Conservation (phyloP, 2,888 invertebrate species). For the Catocala nupta region DNA sequence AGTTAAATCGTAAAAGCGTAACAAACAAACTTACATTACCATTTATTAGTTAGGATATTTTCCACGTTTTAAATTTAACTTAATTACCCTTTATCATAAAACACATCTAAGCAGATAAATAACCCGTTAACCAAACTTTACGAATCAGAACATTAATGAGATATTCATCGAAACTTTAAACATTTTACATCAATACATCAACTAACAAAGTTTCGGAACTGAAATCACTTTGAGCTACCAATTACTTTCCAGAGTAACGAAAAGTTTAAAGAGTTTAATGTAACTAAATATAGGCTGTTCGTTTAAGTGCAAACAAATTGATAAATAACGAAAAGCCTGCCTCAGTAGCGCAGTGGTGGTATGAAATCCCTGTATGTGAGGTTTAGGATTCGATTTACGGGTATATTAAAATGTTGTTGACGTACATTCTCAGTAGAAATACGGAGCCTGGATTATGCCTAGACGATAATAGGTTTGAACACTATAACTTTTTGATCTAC, state of each 20-base stretch:
- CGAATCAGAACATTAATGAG: constrained; percentile 12
- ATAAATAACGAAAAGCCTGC: not conserved
- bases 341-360: no score
- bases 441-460: no score
- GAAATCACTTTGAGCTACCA: constrained; percentile 19
- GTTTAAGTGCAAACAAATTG: constrained; percentile 9
- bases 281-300: not conserved
- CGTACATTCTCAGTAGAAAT: no score
- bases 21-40: no score
- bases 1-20: no score
- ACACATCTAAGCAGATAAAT: not conserved
- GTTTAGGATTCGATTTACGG: no score
- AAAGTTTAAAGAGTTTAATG: constrained; percentile 12
- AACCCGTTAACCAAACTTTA: constrained; percentile 4
- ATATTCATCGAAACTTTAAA: constrained; percentile 8
- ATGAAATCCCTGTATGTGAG: no score
- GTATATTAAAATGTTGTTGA: no score
- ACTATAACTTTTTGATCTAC: no score
- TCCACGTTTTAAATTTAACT: not conserved
- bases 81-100: not conserved
- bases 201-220: constrained; percentile 10
- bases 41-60: no score
- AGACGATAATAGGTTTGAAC: no score
- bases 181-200: constrained; percentile 6
- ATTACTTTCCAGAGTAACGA: constrained; percentile 8